These are phyloP conservation scores for Xylocampa areola DNA, from an alignment of 2,888 invertebrate genomes.

Conservation along the genomic window DNA sequence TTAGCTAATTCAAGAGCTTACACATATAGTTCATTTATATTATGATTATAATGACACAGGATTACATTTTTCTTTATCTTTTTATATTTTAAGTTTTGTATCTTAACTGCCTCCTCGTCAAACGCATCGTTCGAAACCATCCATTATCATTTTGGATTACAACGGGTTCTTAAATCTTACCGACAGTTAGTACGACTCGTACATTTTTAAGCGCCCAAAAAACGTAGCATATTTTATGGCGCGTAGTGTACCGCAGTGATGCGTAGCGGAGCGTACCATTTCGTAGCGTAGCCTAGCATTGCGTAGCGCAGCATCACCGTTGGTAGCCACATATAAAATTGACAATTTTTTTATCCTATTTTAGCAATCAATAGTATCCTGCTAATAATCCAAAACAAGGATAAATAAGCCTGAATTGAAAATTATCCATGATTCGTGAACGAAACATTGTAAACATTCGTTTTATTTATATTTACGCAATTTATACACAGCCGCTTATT, in stretches of 20 bases:
- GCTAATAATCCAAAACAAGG: constrained; percentile 7
- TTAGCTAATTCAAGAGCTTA: too few relatives aligned
- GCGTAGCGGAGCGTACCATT: background rate
- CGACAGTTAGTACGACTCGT: background rate
- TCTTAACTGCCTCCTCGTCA: background rate
- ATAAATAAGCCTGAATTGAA: constrained; percentile 10
- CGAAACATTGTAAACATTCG: background rate
- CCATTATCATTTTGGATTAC: background rate
- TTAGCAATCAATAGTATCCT: background rate
- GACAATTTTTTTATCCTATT: too few relatives aligned
- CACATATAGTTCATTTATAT: too few relatives aligned
- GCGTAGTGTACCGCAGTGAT: background rate
- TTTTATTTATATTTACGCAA: constrained; percentile 1
- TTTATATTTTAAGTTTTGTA: too few relatives aligned
- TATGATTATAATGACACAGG: too few relatives aligned
- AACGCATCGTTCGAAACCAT: background rate
- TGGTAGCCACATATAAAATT: background rate
- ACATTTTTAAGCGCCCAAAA: too few relatives aligned
- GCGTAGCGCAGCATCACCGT: background rate
- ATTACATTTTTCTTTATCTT: too few relatives aligned
- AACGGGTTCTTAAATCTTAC: too few relatives aligned
- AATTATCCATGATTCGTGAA: constrained; percentile 18
- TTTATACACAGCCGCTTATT: constrained; percentile 16
- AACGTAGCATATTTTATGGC: background rate
- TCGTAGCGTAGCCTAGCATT: background rate